Conservation (phyloP, 1,140 invertebrate species). For the Heliconius eleuchia region DNA sequence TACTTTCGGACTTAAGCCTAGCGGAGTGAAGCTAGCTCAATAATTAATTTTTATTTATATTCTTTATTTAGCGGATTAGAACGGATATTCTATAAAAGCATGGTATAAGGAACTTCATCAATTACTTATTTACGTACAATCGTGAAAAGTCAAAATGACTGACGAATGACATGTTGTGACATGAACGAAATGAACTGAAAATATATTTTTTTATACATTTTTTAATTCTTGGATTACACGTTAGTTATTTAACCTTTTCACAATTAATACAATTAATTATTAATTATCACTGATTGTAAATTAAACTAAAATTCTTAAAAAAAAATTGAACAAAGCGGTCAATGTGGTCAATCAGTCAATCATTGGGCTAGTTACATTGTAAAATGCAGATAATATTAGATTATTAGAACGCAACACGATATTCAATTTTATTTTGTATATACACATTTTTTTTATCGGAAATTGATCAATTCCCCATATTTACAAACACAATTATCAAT, state of each 20-base stretch:
- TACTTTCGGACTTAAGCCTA: neutral
- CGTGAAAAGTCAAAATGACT: constrained; percentile 15
- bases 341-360: constrained; percentile 31
- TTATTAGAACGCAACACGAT: constrained; percentile 27
- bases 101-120: constrained; percentile 23
- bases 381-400: constrained; percentile 14
- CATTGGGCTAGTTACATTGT: constrained; percentile 28
- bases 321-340: constrained; percentile 28
- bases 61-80: neutral
- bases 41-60: neutral
- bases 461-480: constrained; percentile 25
- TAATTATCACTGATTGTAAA: constrained; percentile 24
- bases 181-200: neutral
- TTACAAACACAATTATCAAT: constrained; percentile 34
- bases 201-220: neutral
- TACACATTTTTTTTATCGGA: constrained; percentile 19
- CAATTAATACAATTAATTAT: constrained; percentile 2
- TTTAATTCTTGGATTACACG: neutral
- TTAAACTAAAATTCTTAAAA: constrained; percentile 10
- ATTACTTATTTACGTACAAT: constrained; percentile 15
- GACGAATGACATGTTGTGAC: neutral
- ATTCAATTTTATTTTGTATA: constrained; percentile 32
- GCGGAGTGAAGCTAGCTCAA: neutral
- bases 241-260: constrained; percentile 12
- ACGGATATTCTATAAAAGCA: constrained; percentile 24